These are phyloP conservation scores for Cuniculus paca DNA, from an alignment of 2,797 vertebrate species.

Conservation along the genomic window DNA sequence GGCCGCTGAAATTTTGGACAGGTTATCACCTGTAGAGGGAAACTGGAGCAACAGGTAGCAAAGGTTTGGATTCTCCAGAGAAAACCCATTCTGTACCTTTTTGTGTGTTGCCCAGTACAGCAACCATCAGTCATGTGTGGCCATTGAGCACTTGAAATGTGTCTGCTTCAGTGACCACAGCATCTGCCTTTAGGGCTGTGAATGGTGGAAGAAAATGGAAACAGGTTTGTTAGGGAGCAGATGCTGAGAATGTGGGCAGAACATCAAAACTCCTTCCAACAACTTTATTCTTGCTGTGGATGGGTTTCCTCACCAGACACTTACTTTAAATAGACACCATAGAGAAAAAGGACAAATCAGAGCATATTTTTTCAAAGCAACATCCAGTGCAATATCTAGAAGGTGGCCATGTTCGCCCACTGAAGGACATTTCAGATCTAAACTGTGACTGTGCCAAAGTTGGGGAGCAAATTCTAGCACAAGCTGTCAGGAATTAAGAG, in stretches of 20 bases:
- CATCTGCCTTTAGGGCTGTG: not conserved
- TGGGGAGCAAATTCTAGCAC: constrained; percentile 17
- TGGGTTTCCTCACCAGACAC: not conserved
- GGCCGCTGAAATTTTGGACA: not conserved
- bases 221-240: not conserved
- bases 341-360: not conserved
- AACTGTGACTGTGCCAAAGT: not conserved
- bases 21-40: not conserved
- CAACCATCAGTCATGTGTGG: not conserved
- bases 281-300: not conserved
- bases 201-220: not conserved
- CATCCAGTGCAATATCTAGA: not conserved
- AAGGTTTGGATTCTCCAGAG: not conserved
- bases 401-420: not conserved
- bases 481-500: not conserved
- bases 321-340: not conserved
- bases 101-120: not conserved
- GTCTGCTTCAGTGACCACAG: no score
- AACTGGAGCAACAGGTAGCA: not conserved
- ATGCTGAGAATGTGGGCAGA: not conserved
- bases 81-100: not conserved
- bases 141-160: not conserved
- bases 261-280: not conserved
- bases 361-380: not conserved
- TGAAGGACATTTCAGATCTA: not conserved